These are phyloP conservation scores for Tachyglossus aculeatus DNA, from an alignment of 2,797 vertebrate genomes.

Conservation along the genomic window DNA sequence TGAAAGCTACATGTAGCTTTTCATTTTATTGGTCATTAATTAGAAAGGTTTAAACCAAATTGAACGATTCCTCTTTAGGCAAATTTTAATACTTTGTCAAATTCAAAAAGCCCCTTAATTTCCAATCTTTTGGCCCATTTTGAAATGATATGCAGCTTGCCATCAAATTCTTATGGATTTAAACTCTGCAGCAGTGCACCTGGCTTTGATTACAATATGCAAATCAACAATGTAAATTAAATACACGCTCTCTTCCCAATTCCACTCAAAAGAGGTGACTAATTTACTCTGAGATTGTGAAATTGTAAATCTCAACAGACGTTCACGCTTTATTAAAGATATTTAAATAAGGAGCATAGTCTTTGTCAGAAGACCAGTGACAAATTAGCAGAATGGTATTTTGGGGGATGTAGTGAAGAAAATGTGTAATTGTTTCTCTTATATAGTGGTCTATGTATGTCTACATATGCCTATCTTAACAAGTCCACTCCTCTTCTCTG, in stretches of 20 bases:
- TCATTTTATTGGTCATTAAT: no score
- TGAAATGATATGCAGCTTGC: not conserved
- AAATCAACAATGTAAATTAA: conserved; percentile 2
- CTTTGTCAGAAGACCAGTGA: not conserved
- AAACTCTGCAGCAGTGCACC: not conserved
- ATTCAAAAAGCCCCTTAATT: no score
- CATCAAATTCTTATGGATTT: not conserved
- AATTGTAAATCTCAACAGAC: not conserved
- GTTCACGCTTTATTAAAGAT: conserved; percentile 13
- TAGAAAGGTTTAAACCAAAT: no score
- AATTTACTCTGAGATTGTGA: conserved; percentile 1
- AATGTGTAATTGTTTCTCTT: no score
- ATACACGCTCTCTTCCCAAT: not conserved
- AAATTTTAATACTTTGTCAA: no score
- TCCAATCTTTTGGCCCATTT: not conserved
- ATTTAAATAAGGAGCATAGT: conserved; percentile 32
- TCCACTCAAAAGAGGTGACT: not conserved
- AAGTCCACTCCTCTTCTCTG: no score
- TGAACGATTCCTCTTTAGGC: no score
- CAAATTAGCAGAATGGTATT: conserved; percentile 18
- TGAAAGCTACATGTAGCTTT: no score
- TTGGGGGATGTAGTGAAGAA: no score
- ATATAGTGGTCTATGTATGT: no score
- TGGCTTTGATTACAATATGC: conserved; percentile 8
- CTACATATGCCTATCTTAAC: no score